Base-by-base conservation (phyloP, 2,888 invertebrate genomes). In the Aleiodes testaceus region DNA sequence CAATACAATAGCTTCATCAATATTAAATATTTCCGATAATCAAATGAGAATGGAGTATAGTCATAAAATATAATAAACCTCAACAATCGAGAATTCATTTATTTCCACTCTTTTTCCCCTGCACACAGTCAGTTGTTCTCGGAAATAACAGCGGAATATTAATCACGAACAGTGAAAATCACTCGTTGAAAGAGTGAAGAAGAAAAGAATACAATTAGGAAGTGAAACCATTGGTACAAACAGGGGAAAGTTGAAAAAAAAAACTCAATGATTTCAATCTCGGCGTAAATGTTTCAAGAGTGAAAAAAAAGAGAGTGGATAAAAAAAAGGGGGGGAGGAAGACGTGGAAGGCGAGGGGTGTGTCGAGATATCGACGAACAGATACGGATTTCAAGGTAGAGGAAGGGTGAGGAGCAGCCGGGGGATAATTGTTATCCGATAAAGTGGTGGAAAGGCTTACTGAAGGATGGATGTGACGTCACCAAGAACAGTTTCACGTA, bases 341-440 rank as follows among this genome's bases (percentile, higher is more conserved):
- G 66, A 65, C 64, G 36, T 36, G 14, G 26, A 12, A 20, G 45
- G 69, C 52, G 63, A 47, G 47, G 69, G 69, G 69, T 73, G 74
- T 36, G 59, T 16, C 42, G 78, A 80, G 78, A 78, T 78, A 78
- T 78, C 76, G 78, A 77, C 78, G 77, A 72, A 75, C 67, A 72
- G 74, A 72, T 61, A 69, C 55, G 61, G 70, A 53, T 26, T 68
- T 67, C 72, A 36, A 36, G 9, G 36, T 36, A 36, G 36, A 36
- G 36, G 11, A 11, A 36, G 36, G 36, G 36, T 36, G 36, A 36
- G 36, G 36, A 36, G 9, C 53, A 72, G 61, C 7, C 4, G 52
- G 67, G 72, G 76, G 76, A 75, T 80, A 79, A 80, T 80, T 80
- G 79, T 80, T 79, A 79, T 78, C 79, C 80, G 76, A 80, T 80